These are phyloP conservation scores for Phanerotoma sp. DNA, from an alignment of 2,888 invertebrate species.

Conservation along the genomic window DNA sequence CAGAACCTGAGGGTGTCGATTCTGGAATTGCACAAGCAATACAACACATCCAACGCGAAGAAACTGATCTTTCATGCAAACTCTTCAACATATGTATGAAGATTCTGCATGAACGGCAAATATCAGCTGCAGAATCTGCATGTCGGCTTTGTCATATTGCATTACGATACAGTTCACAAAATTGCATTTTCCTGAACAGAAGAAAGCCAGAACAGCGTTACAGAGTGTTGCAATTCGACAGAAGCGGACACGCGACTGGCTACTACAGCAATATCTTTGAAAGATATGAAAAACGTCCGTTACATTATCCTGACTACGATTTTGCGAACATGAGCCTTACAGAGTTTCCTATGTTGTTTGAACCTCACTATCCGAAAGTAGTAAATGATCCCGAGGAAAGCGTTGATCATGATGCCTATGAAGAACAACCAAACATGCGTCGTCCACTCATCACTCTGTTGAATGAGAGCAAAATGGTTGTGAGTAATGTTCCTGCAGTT, in stretches of 20 bases:
- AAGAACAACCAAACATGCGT: neutral
- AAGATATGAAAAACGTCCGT: slow-evolving; percentile 19
- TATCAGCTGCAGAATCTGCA: slow-evolving; percentile 43
- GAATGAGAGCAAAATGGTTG: neutral
- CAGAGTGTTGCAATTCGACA: slow-evolving; percentile 40
- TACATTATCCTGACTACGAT: slow-evolving; percentile 14
- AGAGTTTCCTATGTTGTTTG: slow-evolving; percentile 26
- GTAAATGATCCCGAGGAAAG: neutral
- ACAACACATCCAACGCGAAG: slow-evolving; percentile 6
- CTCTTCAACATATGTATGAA: slow-evolving; percentile 22
- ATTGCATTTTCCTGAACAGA: slow-evolving; percentile 23
- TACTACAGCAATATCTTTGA: slow-evolving; percentile 26
- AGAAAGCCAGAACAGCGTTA: slow-evolving; percentile 41
- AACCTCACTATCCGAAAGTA: slow-evolving; percentile 5
- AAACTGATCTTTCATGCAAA: slow-evolving; percentile 11
- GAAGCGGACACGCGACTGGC: slow-evolving; percentile 31
- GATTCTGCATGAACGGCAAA: slow-evolving; percentile 26
- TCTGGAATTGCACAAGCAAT: slow-evolving; percentile 26
- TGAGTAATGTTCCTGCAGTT: neutral
- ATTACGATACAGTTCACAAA: slow-evolving; percentile 32
- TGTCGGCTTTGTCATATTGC: slow-evolving; percentile 38
- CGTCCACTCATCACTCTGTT: neutral
- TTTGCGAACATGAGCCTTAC: slow-evolving; percentile 22
- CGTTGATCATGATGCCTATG: slow-evolving; percentile 16
- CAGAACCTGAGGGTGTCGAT: slow-evolving; percentile 27